A percentile compares a stretch with the other conserved stretches of the same genome.
Conservation (phyloP, 2,888 invertebrate species). For the Cremastobaeus sp. region DNA sequence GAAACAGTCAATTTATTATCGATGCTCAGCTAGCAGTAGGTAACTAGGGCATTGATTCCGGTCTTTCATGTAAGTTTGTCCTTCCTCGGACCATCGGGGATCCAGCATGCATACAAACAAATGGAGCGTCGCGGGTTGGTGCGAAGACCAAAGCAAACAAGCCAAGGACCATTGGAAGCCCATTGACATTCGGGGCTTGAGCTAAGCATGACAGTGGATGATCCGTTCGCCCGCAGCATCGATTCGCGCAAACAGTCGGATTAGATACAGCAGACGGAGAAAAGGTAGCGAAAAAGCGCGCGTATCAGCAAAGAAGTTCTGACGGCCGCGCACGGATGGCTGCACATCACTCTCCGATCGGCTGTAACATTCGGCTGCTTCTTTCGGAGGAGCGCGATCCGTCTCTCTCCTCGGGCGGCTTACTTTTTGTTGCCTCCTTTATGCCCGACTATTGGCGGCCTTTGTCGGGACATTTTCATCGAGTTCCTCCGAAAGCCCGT, state of each 20-base stretch:
- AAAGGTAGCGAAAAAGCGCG: slow-evolving; percentile 26
- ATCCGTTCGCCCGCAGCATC: slow-evolving; percentile 36
- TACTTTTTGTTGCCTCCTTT: neutral
- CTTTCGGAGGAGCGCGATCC: slow-evolving; percentile 21
- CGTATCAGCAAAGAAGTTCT: slow-evolving; percentile 48
- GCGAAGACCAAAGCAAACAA: slow-evolving; percentile 19
- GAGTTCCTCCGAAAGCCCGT: slow-evolving; percentile 40
- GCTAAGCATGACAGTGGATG: slow-evolving; percentile 45
- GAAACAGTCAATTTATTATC: no score
- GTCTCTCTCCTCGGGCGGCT: neutral
- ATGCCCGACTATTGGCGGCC: slow-evolving; percentile 25
- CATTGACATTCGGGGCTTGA: slow-evolving; percentile 25
- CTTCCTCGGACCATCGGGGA: neutral
- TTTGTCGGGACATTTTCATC: slow-evolving; percentile 53
- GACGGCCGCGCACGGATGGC: slow-evolving; percentile 45
- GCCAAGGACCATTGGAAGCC: slow-evolving; percentile 17
- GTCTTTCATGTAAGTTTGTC: slow-evolving; percentile 3
- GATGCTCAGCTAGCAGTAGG: slow-evolving; percentile 3
- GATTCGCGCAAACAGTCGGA: slow-evolving; percentile 45
- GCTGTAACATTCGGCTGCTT: slow-evolving; percentile 46
- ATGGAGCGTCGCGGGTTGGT: neutral
- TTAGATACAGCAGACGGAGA: slow-evolving; percentile 24
- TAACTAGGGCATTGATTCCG: slow-evolving; percentile 2
- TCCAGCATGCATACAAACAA: slow-evolving; percentile 16
- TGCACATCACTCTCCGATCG: slow-evolving; percentile 53